phyloP scores from a whole-genome alignment of 2,888 invertebrate genomes.

The Isotomurus palustris region DNA sequence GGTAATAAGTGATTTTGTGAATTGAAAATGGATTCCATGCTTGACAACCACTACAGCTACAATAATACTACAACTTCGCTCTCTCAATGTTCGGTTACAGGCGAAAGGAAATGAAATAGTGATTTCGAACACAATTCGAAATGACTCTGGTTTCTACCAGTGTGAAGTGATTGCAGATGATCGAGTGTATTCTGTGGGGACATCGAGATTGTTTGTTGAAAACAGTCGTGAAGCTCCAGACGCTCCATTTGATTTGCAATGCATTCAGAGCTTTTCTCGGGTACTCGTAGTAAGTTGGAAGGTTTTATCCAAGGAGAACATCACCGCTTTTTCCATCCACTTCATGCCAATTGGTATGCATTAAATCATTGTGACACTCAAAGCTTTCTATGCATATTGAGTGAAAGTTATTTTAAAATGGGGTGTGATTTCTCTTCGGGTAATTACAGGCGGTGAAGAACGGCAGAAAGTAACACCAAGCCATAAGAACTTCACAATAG shows the following conservation, averaged over 20 bases:
- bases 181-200: constrained; percentile 36
- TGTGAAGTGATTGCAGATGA: constrained; percentile 42
- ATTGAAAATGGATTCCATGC: too few relatives aligned
- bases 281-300: constrained; percentile 36
- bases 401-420: background rate
- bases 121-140: constrained; percentile 43
- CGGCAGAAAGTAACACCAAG: constrained; percentile 33
- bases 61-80: too few relatives aligned
- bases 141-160: constrained; percentile 44
- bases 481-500: constrained; percentile 22
- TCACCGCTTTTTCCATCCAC: constrained; percentile 37
- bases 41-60: too few relatives aligned
- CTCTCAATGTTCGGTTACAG: constrained; percentile 8
- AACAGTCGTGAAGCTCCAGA: constrained; percentile 32
- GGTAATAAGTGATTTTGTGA: constrained; percentile 7
- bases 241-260: constrained; percentile 36
- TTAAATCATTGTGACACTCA: background rate
- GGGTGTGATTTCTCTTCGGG: background rate
- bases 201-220: constrained; percentile 38
- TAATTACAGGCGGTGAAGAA: constrained; percentile 33
- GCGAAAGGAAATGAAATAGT: constrained; percentile 39
- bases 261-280: constrained; percentile 24
- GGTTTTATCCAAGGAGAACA: constrained; percentile 17
- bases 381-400: background rate
- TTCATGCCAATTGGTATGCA: constrained; percentile 34